Percentiles rank a stretch among this genome's conserved stretches.
Evolutionary conservation across 2,888 invertebrate species (phyloP).

Genomic region (Seira musarum): DNA sequence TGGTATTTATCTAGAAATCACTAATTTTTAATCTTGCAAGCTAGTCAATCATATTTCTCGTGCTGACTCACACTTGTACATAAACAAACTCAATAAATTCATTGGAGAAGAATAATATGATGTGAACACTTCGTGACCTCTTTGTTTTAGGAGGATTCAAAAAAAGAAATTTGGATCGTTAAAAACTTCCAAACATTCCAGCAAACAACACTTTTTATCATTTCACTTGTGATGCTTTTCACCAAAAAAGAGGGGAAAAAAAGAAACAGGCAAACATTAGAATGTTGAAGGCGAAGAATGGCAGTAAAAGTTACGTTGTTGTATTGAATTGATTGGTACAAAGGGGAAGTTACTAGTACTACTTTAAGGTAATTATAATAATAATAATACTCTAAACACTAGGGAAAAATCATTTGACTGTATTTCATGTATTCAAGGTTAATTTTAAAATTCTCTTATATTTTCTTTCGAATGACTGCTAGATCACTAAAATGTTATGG

Average conservation of each 20-base stretch:
- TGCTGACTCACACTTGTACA: slow-evolving; percentile 6
- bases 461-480: background rate
- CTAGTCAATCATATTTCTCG: background rate
- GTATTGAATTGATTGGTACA: too few relatives aligned
- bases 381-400: background rate
- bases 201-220: background rate
- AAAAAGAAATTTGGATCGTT: background rate
- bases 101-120: background rate
- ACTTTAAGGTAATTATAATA: too few relatives aligned
- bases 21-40: background rate
- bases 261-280: background rate
- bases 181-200: background rate
- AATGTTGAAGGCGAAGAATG: background rate
- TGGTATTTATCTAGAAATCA: background rate
- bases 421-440: background rate
- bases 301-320: too few relatives aligned
- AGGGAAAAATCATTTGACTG: background rate
- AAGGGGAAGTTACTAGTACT: too few relatives aligned
- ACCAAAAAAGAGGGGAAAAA: background rate
- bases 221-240: slow-evolving; percentile 1
- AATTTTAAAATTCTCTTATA: background rate
- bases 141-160: background rate
- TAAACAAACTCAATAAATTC: background rate
- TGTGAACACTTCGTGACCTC: background rate
- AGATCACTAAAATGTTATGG: background rate